Percentiles rank a stretch among this genome's conserved stretches.
Evolutionary conservation across 2,797 vertebrate species (phyloP).

Genomic region (Prunella strophiata): DNA sequence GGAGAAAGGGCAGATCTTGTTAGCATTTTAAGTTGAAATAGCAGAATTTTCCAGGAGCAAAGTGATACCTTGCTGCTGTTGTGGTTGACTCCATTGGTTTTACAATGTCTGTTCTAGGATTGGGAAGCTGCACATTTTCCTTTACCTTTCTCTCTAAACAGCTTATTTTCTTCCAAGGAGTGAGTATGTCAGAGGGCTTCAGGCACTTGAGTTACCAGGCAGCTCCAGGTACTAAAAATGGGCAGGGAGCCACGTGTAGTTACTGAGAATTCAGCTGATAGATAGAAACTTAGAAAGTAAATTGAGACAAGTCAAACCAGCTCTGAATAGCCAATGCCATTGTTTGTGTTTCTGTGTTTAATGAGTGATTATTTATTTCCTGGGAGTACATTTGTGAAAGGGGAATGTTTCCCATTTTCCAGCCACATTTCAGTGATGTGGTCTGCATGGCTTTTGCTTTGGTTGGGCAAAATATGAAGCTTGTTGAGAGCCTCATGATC

Average conservation of each 20-base stretch:
- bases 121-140: not conserved
- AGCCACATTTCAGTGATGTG: not conserved
- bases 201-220: not conserved
- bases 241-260: rapidly evolving
- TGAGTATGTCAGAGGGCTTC: not conserved
- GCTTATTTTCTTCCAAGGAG: not conserved
- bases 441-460: not conserved
- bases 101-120: not conserved
- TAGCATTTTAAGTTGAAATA: not conserved
- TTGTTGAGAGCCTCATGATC: not conserved
- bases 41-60: not conserved
- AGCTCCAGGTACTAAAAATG: not conserved
- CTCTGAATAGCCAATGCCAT: not conserved
- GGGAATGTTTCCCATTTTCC: not conserved
- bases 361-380: not conserved
- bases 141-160: not conserved
- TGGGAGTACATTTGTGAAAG: not conserved
- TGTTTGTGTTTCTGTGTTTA: not conserved
- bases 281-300: not conserved
- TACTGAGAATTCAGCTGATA: not conserved
- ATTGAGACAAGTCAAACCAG: not conserved
- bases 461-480: not conserved
- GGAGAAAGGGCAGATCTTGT: not conserved
- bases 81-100: not conserved
- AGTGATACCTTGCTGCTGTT: not conserved